Conservation (phyloP, 1,140 invertebrate genomes). For the Conus ventricosus region DNA sequence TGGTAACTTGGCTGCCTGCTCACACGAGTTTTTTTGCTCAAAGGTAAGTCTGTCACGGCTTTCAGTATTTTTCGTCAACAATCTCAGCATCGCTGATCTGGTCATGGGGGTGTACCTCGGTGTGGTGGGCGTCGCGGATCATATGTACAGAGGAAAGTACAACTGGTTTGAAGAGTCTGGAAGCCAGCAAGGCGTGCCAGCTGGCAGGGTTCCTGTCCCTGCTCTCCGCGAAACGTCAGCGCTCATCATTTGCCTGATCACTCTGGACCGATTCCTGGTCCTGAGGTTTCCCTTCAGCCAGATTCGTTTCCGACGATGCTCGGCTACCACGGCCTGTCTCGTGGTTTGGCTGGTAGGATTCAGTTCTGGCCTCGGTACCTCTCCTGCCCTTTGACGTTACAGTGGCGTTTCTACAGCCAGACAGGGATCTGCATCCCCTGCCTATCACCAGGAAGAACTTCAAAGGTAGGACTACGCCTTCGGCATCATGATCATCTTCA, state of each 20-base stretch:
- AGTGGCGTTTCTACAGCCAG: conserved; percentile 49
- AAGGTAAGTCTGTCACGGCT: conserved; percentile 3
- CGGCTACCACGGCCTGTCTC: not conserved
- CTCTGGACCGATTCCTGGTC: conserved; percentile 49
- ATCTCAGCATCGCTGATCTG: conserved; percentile 60
- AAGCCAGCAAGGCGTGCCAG: conserved; percentile 50
- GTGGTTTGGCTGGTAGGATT: conserved; percentile 35
- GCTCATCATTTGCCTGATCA: conserved; percentile 54
- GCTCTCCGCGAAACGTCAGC: conserved; percentile 58
- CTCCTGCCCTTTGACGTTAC: conserved; percentile 20
- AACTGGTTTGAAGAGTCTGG: conserved; percentile 53
- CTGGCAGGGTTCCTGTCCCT: conserved; percentile 58
- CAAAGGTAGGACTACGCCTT: conserved; percentile 48
- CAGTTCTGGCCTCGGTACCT: conserved; percentile 31
- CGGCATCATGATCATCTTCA: conserved; percentile 50
- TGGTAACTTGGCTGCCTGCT: conserved; percentile 51
- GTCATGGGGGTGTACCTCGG: conserved; percentile 66
- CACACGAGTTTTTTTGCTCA: conserved; percentile 19
- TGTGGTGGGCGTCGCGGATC: conserved; percentile 58
- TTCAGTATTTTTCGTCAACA: conserved; percentile 52
- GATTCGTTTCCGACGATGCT: conserved; percentile 32
- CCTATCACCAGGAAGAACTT: conserved; percentile 38
- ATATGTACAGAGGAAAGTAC: conserved; percentile 55
- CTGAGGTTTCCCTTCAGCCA: conserved; percentile 30
- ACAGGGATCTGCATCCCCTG: conserved; percentile 50